These are phyloP conservation scores for Dyspetes luteomarginatus DNA, from an alignment of 2,888 invertebrate genomes.

Conservation along the genomic window DNA sequence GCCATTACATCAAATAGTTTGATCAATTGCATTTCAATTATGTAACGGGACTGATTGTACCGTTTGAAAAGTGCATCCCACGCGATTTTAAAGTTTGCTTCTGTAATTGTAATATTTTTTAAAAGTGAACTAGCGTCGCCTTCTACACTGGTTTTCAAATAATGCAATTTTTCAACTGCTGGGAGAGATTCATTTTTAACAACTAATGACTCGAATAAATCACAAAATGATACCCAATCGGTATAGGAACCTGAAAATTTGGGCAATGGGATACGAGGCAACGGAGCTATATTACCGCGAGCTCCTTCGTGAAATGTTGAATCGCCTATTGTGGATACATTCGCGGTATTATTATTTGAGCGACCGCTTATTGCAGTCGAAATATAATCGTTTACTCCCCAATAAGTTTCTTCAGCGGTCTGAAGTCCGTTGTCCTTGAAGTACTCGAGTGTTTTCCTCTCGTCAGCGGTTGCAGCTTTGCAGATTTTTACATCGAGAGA, in stretches of 20 bases:
- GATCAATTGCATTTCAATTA: conserved; percentile 8
- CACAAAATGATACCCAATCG: conserved; percentile 17
- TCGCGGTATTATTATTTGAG: not conserved
- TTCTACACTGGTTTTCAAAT: conserved; percentile 27
- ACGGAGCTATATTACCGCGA: not conserved
- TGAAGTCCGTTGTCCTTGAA: not conserved
- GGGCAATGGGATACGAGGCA: conserved; percentile 39
- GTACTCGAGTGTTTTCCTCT: not conserved
- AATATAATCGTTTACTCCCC: conserved; percentile 16
- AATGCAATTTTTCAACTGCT: conserved; percentile 46
- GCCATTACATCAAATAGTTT: conserved; percentile 20
- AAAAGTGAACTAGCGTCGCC: conserved; percentile 29
- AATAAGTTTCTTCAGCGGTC: conserved; percentile 7
- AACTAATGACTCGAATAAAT: conserved; percentile 24
- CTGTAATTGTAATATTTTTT: conserved; percentile 19
- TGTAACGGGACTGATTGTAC: conserved; percentile 18
- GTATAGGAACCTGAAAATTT: conserved; percentile 21
- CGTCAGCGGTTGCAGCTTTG: not conserved
- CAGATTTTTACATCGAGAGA: not conserved
- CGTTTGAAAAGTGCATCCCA: conserved; percentile 17
- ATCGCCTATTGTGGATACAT: not conserved
- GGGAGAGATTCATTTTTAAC: conserved; percentile 14
- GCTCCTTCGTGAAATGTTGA: not conserved
- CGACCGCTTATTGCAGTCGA: not conserved
- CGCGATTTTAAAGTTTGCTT: conserved; percentile 29